Evolutionary conservation across 2,113 vertebrate species (phyloP), one percentile per base, ranked within the genome.

Genomic region (Etia nguti): DNA sequence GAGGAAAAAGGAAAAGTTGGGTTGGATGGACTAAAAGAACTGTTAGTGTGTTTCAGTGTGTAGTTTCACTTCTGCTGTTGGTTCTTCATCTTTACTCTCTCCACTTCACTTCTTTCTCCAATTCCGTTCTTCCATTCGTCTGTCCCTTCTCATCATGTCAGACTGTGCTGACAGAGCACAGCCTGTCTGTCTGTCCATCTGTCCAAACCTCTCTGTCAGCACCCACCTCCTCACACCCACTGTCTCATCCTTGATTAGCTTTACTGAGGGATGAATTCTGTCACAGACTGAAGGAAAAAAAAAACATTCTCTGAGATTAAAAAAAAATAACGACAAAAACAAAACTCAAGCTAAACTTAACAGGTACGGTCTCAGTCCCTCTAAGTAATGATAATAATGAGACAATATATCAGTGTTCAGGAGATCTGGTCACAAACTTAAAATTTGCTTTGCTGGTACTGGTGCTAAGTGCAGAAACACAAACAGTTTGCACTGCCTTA

Each of bases 131-230:
- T 80, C 55, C 34, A 54, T 80, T 70, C 50, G 13, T 70, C 62
- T 77, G 81, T 84, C 86, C 20, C 8, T 26, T 77, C 48, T 77
- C 18, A 22, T 88, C 79, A 82, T 60, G 86, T 79, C 88, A 82
- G 80, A 10, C 68, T n/a, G 34, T 81, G 85, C 88, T 89, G 88
- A 92, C 80, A 54, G 55, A 83, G 88, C 84, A 70, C 6, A 10
- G 29, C 81, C 84, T 70, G 80, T 62, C 79, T 36, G 20, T 89
- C 82, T 2, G 38, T 88, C 86, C 80, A 79, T 86, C 86, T 88
- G 86, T 82, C 86, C 75, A 60, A 82, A 46, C 18, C 22, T 36
- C 88, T 87, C 56, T 79, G 80, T 89, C 88, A 83, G 83, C 60
- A 62, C 10, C 18, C 55, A 38, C 50, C 34, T 70, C 22, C 68